Conservation (phyloP, 2,888 invertebrate species). For the Pocota personata region DNA sequence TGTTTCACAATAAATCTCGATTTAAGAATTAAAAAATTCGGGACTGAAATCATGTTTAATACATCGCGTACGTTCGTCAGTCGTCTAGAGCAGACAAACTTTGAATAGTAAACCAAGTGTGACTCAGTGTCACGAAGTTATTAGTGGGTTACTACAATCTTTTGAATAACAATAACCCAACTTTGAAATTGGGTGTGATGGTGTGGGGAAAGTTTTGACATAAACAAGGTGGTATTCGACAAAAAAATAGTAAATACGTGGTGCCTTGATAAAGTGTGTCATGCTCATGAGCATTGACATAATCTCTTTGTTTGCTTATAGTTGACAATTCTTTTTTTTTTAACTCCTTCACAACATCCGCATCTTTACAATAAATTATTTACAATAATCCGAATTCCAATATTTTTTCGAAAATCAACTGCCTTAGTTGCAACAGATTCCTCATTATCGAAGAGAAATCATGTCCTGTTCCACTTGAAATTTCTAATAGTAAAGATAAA, state of each 20-base stretch:
- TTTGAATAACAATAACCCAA: constrained; percentile 42
- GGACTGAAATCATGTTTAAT: constrained; percentile 31
- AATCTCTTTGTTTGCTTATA: neutral
- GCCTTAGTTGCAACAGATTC: too few species aligned
- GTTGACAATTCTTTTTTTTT: too few species aligned
- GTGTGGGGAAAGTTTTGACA: constrained; percentile 36
- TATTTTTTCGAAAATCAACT: too few species aligned
- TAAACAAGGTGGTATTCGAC: neutral
- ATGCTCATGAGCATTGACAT: neutral
- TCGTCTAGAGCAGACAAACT: constrained; percentile 26
- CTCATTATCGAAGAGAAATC: too few species aligned
- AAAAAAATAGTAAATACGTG: constrained; percentile 5
- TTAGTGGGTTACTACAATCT: neutral
- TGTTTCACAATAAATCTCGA: constrained; percentile 34
- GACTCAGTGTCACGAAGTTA: constrained; percentile 48
- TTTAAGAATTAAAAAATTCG: neutral
- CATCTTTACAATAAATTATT: too few species aligned
- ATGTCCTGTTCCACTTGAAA: too few species aligned
- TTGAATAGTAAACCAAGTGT: constrained; percentile 37
- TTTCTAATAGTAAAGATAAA: too few species aligned
- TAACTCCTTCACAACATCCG: too few species aligned
- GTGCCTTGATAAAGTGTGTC: constrained; percentile 21
- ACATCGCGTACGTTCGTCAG: constrained; percentile 15
- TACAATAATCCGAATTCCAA: too few species aligned
- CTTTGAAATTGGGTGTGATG: constrained; percentile 8